Evolutionary conservation across 2,797 vertebrate genomes (phyloP).

Genomic region (Tokudaia tokunoshimensis): DNA sequence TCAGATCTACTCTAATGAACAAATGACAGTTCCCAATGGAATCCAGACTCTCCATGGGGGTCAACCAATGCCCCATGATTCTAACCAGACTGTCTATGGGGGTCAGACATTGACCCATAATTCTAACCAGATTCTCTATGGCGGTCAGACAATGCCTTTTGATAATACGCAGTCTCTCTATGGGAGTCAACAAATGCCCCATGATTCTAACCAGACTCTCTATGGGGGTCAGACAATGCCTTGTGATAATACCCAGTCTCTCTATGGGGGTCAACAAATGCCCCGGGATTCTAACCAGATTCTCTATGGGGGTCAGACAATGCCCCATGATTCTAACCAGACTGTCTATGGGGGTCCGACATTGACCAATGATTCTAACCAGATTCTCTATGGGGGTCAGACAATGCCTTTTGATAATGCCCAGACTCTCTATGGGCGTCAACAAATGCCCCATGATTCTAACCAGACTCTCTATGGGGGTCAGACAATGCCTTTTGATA

Average conservation of each 20-base stretch:
- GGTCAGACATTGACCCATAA: background rate
- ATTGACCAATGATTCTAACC: background rate
- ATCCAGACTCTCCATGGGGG: background rate
- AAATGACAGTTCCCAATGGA: background rate
- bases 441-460: fast-evolving
- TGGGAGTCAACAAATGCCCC: too few relatives aligned
- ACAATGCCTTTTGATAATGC: fast-evolving
- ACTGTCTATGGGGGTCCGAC: too few relatives aligned
- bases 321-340: too few relatives aligned
- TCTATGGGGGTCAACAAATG: too few relatives aligned
- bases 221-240: too few relatives aligned
- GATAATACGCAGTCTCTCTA: too few relatives aligned
- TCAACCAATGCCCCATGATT: fast-evolving
- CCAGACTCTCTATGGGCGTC: background rate
- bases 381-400: background rate
- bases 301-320: too few relatives aligned
- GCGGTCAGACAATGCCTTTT: too few relatives aligned
- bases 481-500: background rate
- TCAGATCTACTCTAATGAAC: background rate
- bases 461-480: background rate
- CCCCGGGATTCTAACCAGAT: too few relatives aligned
- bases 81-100: background rate
- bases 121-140: too few relatives aligned
- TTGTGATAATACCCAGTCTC: too few relatives aligned
- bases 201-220: too few relatives aligned